These are phyloP conservation scores for Siniperca knerii DNA, from an alignment of 2,113 vertebrate species.

Conservation along the genomic window DNA sequence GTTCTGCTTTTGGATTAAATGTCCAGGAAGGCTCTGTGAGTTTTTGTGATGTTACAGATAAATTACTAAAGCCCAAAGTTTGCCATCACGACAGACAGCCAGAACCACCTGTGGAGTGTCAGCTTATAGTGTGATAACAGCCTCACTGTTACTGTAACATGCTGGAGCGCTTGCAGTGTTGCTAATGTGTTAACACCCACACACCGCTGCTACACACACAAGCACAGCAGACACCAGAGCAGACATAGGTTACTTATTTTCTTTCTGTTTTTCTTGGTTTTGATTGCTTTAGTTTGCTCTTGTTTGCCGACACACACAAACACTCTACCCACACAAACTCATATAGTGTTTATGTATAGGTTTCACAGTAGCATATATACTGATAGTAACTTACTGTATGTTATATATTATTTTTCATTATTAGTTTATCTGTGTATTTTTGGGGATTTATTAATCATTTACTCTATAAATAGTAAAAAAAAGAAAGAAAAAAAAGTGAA, in stretches of 20 bases:
- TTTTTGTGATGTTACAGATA: constrained; percentile 15
- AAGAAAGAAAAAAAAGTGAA: neutral
- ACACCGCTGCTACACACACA: neutral
- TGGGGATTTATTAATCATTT: neutral
- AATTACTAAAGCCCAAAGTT: neutral
- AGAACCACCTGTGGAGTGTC: constrained; percentile 49
- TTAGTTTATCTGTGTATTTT: neutral
- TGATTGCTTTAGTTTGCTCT: constrained; percentile 18
- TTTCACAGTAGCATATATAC: neutral
- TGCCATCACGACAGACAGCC: constrained; percentile 1
- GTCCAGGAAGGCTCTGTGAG: constrained; percentile 1
- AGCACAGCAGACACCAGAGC: constrained; percentile 2
- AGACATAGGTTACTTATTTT: constrained; percentile 17
- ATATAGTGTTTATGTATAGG: neutral
- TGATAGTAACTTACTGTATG: neutral
- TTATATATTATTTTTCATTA: neutral
- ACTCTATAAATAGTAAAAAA: neutral
- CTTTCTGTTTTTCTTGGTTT: constrained; percentile 34
- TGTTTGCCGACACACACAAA: constrained; percentile 50
- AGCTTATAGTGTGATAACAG: constrained; percentile 39
- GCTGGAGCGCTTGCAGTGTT: constrained; percentile 4
- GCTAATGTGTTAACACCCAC: constrained; percentile 26
- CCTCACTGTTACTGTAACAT: neutral
- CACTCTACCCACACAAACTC: constrained; percentile 38
- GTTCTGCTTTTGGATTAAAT: neutral